Evolutionary conservation across 2,113 vertebrate species (phyloP).

Genomic region (Peucedramus taeniatus): DNA sequence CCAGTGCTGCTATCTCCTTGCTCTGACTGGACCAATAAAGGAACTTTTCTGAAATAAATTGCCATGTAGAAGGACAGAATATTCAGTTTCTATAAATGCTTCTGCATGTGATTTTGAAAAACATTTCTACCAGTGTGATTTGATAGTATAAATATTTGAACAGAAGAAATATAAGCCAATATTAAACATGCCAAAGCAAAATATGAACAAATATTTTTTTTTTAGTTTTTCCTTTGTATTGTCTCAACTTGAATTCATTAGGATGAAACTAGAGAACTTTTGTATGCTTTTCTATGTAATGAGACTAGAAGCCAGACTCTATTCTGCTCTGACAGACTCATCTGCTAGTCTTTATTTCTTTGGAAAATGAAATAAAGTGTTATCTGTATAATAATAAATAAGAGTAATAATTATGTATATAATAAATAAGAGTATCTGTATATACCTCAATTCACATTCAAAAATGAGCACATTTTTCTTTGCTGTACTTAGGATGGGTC

Average conservation of each 20-base stretch:
- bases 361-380: background rate
- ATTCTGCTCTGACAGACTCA: background rate
- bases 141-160: background rate
- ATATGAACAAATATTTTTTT: background rate
- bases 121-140: background rate
- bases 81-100: background rate
- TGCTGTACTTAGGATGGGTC: background rate
- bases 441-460: background rate
- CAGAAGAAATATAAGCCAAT: background rate
- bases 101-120: background rate
- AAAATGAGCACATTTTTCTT: background rate
- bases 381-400: too few relatives aligned
- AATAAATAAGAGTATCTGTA: too few relatives aligned
- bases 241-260: background rate
- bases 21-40: background rate
- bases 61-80: background rate
- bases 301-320: background rate
- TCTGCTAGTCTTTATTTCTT: background rate
- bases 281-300: background rate
- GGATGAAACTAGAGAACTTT: background rate
- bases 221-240: background rate
- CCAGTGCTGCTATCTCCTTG: background rate
- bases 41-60: background rate
- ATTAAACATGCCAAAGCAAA: background rate
- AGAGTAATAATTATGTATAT: too few relatives aligned